Base-by-base conservation (phyloP, 1,140 invertebrate genomes). In the Drosophila pachea region DNA sequence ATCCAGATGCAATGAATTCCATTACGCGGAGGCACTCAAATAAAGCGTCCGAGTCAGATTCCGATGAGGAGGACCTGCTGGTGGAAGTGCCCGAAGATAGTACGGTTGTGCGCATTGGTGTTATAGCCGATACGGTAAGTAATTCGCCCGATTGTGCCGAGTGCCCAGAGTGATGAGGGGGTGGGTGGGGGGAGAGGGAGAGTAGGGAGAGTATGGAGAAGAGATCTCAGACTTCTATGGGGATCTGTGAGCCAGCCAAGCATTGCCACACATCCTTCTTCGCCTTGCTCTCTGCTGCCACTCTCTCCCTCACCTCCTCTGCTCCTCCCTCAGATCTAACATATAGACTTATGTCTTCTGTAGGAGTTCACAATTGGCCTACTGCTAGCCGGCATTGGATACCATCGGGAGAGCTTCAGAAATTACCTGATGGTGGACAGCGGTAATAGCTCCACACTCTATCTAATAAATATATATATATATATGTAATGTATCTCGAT, bases 341-440 rank as follows among this genome's bases (percentile, higher is more conserved):
- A 36, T 0, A 36, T 22, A 22, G 1, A 42, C 12, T 22, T 47
- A 8, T 16, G 0, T 36, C 14, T 16, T 4, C 49, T 31, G 4
- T 16, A 81, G 77, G 77, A 81, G 42, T 54, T 78, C 0, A 70
- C 73, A 0, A 9, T 79, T 22, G 77, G 77, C 0, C 52, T 81
- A 7, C 40, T 81, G 4, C 59, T 81, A 0, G 68, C 70, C 6
- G 77, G 77, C 32, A 53, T 81, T 31, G 77, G 77, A 1, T 78
- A 62, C 48, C 55, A 61, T 33, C 54, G 50, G 42, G 65, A 76
- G 0, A 59, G 50, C 2, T 73, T 73, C 38, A 56, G 63, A 14
- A 81, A 70, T 9, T 81, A 81, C 59, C 11, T 81, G n/a, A 73
- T 79, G 64, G 73, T 73, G 5, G 66, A 81, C 2, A 22, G 8